Percentiles rank a stretch among this genome's conserved stretches.
Conservation (phyloP, 2,888 invertebrate species). For the Isoperla grammatica region DNA sequence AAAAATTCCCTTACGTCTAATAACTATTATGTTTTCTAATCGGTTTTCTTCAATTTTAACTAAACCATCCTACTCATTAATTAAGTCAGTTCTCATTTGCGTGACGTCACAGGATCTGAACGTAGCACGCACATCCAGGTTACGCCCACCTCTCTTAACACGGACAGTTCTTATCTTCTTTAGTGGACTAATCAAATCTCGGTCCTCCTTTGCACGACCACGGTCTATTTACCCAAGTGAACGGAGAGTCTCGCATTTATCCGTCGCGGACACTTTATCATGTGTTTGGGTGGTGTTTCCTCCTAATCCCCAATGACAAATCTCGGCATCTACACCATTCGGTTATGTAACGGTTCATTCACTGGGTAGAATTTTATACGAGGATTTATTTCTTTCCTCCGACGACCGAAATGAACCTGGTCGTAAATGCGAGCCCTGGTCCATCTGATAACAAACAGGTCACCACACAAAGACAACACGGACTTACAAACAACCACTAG, state of each 20-base stretch:
- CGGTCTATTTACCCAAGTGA: not conserved
- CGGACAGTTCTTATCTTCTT: not conserved
- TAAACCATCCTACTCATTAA: too few species aligned
- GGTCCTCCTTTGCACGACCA: too few species aligned
- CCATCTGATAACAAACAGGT: too few species aligned
- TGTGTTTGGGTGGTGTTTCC: not conserved
- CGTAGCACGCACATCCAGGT: too few species aligned
- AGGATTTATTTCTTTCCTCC: not conserved
- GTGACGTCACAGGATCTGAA: too few species aligned
- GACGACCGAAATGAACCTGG: not conserved
- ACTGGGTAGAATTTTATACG: conserved; percentile 1
- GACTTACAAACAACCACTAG: too few species aligned
- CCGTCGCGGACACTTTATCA: not conserved
- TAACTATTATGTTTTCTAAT: too few species aligned
- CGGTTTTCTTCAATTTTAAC: too few species aligned
- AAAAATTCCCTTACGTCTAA: too few species aligned
- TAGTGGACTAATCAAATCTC: not conserved
- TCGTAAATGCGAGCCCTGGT: not conserved
- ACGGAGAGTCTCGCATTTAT: not conserved
- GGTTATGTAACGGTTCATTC: conserved; percentile 3
- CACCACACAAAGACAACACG: too few species aligned
- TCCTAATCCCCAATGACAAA: conserved; percentile 5
- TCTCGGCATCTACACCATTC: not conserved
- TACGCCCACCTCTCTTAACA: not conserved
- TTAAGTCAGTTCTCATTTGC: too few species aligned